phyloP scores from a whole-genome alignment of 2,113 vertebrate species.

The Rhinogobius similis region DNA sequence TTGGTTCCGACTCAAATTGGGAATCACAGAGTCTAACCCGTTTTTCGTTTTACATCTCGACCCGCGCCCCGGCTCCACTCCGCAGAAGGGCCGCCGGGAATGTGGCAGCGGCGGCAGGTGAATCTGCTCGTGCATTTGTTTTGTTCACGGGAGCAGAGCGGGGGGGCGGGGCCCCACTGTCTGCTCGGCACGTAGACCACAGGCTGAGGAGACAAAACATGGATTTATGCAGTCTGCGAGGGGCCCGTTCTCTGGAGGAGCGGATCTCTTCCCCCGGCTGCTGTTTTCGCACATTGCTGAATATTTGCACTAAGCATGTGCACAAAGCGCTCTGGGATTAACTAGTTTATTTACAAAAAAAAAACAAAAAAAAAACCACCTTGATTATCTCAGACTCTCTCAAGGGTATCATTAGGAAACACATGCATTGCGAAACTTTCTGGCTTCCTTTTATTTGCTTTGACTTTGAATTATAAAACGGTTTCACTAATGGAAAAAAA shows the following conservation, averaged over 20 bases:
- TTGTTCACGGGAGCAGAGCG: conserved; percentile 47
- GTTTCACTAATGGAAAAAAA: neutral
- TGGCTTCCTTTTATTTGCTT: neutral
- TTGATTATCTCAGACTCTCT: neutral
- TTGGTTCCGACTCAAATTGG: too few species aligned
- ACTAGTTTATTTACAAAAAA: conserved; percentile 1
- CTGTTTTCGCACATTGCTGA: neutral
- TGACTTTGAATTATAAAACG: neutral
- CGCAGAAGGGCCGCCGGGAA: conserved; percentile 56
- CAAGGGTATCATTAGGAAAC: conserved; percentile 5
- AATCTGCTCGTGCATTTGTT: conserved; percentile 64
- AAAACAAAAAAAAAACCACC: neutral
- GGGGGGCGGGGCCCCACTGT: conserved; percentile 4
- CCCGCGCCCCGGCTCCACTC: conserved; percentile 45
- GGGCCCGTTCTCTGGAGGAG: conserved; percentile 2
- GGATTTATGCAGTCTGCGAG: conserved; percentile 44
- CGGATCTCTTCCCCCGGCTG: neutral
- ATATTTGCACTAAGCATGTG: neutral
- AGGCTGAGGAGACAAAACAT: conserved; percentile 47
- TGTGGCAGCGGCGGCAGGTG: conserved; percentile 65
- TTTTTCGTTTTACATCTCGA: conserved; percentile 45
- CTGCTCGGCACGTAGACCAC: conserved; percentile 61
- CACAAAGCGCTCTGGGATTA: conserved; percentile 8
- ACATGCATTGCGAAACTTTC: conserved; percentile 5
- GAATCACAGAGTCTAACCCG: too few species aligned